Percentiles rank a stretch among this genome's conserved stretches.
These are phyloP conservation scores for Ostrea edulis DNA, from an alignment of 1,140 invertebrate species.

Conservation along the genomic window DNA sequence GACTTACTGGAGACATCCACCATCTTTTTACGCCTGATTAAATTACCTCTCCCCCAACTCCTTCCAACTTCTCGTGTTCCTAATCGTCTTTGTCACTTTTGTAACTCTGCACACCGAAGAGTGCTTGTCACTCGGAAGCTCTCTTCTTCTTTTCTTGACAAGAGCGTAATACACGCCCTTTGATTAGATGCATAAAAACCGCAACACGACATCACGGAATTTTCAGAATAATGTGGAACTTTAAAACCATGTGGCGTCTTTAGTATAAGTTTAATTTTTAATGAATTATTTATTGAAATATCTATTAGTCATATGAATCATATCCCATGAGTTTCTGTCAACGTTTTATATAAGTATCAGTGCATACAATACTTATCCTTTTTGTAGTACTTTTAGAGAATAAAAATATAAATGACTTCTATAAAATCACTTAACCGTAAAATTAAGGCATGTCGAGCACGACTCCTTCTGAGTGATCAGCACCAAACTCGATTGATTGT, in stretches of 20 bases:
- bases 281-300: constrained; percentile 1
- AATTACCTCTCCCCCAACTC: constrained; percentile 52
- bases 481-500: constrained; percentile 8
- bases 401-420: constrained; percentile 12
- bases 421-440: background rate
- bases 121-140: constrained; percentile 27
- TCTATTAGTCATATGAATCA: background rate
- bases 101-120: constrained; percentile 50
- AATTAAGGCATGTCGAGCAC: constrained; percentile 3
- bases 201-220: constrained; percentile 5
- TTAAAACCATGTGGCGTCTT: background rate
- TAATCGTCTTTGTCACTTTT: constrained; percentile 52
- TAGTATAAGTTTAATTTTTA: background rate
- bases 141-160: constrained; percentile 21
- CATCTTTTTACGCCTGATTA: constrained; percentile 53
- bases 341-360: background rate
- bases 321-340: background rate
- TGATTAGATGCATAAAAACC: constrained; percentile 32
- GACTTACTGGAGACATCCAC: constrained; percentile 52
- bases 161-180: constrained; percentile 18
- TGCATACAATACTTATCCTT: background rate
- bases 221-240: background rate
- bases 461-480: background rate
- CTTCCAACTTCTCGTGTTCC: constrained; percentile 52
- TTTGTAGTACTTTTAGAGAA: background rate